These are phyloP conservation scores for Drosophila greeni DNA, from an alignment of 2,888 invertebrate genomes.

Conservation along the genomic window DNA sequence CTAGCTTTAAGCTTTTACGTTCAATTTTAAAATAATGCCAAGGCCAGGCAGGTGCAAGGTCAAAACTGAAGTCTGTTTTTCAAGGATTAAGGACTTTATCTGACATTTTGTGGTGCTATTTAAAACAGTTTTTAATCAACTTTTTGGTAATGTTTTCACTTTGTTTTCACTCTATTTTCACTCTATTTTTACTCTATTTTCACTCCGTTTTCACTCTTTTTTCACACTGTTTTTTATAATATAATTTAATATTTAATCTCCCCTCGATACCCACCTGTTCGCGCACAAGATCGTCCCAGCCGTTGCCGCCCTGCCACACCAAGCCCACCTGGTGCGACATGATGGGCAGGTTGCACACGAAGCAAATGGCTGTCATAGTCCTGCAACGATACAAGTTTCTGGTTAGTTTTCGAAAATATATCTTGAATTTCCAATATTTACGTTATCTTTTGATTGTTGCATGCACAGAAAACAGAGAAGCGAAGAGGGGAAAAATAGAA, in stretches of 20 bases:
- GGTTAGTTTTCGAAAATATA: not conserved
- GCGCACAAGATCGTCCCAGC: conserved; percentile 94
- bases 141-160: too few relatives aligned
- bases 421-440: not conserved
- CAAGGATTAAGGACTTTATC: not conserved
- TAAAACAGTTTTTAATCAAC: not conserved
- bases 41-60: not conserved
- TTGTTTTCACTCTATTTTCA: too few relatives aligned
- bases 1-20: not conserved
- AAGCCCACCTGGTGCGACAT: conserved; percentile 95
- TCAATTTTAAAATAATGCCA: not conserved
- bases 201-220: not conserved
- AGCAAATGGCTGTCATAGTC: conserved; percentile 96
- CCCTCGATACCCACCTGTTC: conserved; percentile 82
- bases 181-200: too few relatives aligned
- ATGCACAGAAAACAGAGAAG: conserved; percentile 1
- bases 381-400: conserved; percentile 80
- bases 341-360: conserved; percentile 97
- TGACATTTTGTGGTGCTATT: not conserved
- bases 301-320: conserved; percentile 96
- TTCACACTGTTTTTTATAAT: not conserved
- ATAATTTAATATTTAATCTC: not conserved
- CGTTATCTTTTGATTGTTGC: not conserved
- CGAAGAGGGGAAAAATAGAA: not conserved
- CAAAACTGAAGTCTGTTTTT: not conserved